Base-by-base conservation (phyloP, 2,888 invertebrate genomes). In the Stenoptilia bipunctidactyla region DNA sequence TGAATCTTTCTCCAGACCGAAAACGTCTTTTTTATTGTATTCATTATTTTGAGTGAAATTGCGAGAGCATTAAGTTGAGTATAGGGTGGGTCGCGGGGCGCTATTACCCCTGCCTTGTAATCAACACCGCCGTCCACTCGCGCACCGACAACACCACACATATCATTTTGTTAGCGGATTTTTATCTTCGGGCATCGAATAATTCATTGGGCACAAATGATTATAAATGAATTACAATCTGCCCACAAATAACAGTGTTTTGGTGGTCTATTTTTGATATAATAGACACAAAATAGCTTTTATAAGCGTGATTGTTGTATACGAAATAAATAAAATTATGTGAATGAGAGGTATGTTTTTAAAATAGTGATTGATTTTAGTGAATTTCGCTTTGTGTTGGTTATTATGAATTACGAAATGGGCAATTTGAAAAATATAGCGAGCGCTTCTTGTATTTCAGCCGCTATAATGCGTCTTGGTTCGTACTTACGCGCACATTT, bases 1-100 rank as follows among this genome's bases (percentile, higher is more conserved):
- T 63, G 66, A 62, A 55, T 60, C 66, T 62, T 63, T 69, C 71
- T 71, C 66, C 62, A 60, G 65, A 55, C 66, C 72, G 64, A 74
- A 77, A 75, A 68, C 62, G 61, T 67, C 56, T 66, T 73, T 76
- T 77, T 79, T 75, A 71, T 72, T 71, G 68, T 68, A 68, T 75
- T 76, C 76, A 74, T 80, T 76, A 77, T 76, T 74, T 73, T 71
- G 70, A 80, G 74, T 72, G 73, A 83, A 83, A 82, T 82, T 82
- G 83, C 80, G 80, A 82, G 82, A 79, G 80, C 76, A 82, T 82
- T 82, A 82, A 74, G 65, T 71, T 82, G 80, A 82, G 71, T 83
- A 77, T 80, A 79, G 80, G 82, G 76, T 82, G 75, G 69, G 71
- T 64, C 68, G 65, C 70, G 68, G 65, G 67, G 66, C 53, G 59